Percentiles rank a stretch among this genome's conserved stretches.
phyloP scores from a whole-genome alignment of 2,888 invertebrate genomes.

The Lepidonotus clava region DNA sequence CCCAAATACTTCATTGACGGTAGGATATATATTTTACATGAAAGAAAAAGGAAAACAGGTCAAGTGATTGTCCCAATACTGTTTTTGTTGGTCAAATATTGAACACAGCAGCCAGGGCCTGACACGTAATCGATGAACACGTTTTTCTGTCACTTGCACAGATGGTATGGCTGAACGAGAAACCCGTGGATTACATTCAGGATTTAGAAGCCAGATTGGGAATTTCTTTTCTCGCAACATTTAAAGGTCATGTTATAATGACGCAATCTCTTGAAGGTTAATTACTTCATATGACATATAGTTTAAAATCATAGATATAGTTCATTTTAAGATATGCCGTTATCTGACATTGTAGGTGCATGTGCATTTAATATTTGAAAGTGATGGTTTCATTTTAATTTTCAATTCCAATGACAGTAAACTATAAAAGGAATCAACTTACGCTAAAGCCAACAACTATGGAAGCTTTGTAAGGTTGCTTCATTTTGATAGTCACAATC shows the following conservation, averaged over 20 bases:
- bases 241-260: neutral
- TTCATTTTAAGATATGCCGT: too few species aligned
- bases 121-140: neutral
- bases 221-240: neutral
- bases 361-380: neutral
- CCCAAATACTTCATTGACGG: too few species aligned
- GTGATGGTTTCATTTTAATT: neutral
- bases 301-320: neutral
- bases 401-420: neutral
- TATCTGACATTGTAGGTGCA: too few species aligned
- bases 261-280: too few species aligned
- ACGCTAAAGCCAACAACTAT: too few species aligned
- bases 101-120: neutral
- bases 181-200: neutral
- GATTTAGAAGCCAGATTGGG: conserved; percentile 16
- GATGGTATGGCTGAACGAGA: neutral
- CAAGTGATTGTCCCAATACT: too few species aligned
- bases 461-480: too few species aligned
- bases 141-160: neutral
- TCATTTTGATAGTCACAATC: too few species aligned
- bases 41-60: too few species aligned
- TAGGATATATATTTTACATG: too few species aligned
- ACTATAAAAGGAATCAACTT: too few species aligned
- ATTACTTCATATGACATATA: neutral
- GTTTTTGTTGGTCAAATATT: conserved; percentile 25